phyloP scores from a whole-genome alignment of 2,113 vertebrate genomes.

The Pholis gunnellus region DNA sequence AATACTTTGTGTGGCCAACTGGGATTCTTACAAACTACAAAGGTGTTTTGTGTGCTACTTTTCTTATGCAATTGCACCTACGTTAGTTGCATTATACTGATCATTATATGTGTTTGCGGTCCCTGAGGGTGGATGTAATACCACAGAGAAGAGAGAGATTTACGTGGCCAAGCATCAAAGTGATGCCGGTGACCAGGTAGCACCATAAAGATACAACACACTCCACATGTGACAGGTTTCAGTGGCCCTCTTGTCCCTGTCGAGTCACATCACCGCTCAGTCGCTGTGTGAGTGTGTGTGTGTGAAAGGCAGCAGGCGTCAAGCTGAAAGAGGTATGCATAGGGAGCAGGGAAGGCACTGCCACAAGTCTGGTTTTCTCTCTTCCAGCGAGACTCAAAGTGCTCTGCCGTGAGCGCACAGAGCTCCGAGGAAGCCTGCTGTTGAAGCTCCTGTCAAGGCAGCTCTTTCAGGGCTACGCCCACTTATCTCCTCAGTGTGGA shows the following conservation, averaged over 20 bases:
- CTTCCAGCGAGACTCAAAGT: conserved; percentile 48
- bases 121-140: not conserved
- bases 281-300: conserved; percentile 20
- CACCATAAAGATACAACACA: conserved; percentile 34
- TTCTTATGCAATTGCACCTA: not conserved
- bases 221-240: conserved; percentile 44
- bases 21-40: not conserved
- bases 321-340: conserved; percentile 28
- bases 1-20: not conserved
- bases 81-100: not conserved
- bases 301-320: conserved; percentile 36
- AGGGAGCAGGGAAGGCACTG: conserved; percentile 29
- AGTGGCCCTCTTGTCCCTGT: conserved; percentile 5
- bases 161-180: not conserved
- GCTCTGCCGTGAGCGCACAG: conserved; percentile 54
- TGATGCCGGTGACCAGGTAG: conserved; percentile 22
- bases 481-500: conserved; percentile 57
- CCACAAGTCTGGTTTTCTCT: conserved; percentile 27
- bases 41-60: not conserved
- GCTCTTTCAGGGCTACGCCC: conserved; percentile 61
- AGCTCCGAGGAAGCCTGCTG: conserved; percentile 57
- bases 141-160: not conserved
- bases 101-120: not conserved
- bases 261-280: conserved; percentile 50
- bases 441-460: conserved; percentile 55